Percentiles rank a stretch among this genome's conserved stretches.
Evolutionary conservation across 2,797 vertebrate genomes (phyloP).

Genomic region (Halcyon smyrnensis): DNA sequence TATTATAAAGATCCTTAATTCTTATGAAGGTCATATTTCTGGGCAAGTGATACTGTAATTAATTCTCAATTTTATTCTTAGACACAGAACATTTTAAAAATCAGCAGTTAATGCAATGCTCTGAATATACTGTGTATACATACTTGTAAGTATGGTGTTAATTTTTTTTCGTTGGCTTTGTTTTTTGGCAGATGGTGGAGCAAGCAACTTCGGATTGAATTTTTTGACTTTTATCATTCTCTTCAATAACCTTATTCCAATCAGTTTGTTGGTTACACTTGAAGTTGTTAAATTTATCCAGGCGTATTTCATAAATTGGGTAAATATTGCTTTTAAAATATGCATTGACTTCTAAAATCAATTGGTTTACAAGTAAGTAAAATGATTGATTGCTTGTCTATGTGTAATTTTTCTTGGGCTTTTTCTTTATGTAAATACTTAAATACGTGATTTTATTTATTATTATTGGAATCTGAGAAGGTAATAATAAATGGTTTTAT

Average conservation of each 20-base stretch:
- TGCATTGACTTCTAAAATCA: not conserved
- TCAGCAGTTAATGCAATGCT: not conserved
- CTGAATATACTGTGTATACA: not conserved
- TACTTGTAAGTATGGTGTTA: not conserved
- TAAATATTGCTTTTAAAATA: slow-evolving; percentile 78
- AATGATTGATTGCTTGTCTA: not conserved
- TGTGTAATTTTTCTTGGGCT: not conserved
- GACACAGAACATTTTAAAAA: not conserved
- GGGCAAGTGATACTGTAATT: not conserved
- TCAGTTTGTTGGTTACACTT: slow-evolving; percentile 97
- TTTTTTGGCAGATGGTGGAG: slow-evolving; percentile 90
- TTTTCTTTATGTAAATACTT: not conserved
- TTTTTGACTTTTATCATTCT: slow-evolving; percentile 99
- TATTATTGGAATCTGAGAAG: not conserved
- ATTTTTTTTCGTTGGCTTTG: not conserved
- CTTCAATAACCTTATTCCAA: slow-evolving; percentile 99
- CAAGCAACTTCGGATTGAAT: slow-evolving; percentile 97
- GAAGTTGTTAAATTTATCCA: slow-evolving; percentile 99
- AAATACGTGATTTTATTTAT: not conserved
- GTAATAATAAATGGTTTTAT: not conserved
- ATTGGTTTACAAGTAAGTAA: not conserved
- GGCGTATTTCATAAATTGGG: slow-evolving; percentile 99
- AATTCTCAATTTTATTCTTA: not conserved
- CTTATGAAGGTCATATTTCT: not conserved
- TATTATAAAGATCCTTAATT: not conserved